Evolutionary conservation across 2,113 vertebrate genomes (phyloP).

Genomic region (Saccopteryx bilineata): DNA sequence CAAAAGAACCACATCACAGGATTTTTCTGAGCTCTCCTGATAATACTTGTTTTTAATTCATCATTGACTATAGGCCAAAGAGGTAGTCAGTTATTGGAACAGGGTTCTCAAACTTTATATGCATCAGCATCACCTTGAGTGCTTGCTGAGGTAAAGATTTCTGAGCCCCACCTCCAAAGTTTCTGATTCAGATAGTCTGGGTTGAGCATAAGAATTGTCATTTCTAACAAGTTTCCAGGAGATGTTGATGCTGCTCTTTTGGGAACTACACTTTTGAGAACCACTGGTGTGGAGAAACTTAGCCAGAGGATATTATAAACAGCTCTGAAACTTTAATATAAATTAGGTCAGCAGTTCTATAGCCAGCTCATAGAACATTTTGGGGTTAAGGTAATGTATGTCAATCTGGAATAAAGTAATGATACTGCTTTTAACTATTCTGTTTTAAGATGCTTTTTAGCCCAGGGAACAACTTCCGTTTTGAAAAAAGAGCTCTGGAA

Average conservation of each 20-base stretch:
- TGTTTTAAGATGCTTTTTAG: slow-evolving; percentile 46
- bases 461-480: not conserved
- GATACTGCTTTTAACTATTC: not conserved
- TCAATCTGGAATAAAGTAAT: slow-evolving; percentile 43
- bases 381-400: not conserved
- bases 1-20: not conserved
- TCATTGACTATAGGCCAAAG: not conserved
- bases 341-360: not conserved
- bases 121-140: not conserved
- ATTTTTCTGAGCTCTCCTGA: not conserved
- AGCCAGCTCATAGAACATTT: slow-evolving; percentile 13
- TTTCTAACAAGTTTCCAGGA: not conserved
- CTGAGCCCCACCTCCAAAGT: not conserved
- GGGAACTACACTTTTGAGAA: not conserved
- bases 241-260: not conserved
- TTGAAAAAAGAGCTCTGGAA: not conserved
- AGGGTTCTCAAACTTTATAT: not conserved
- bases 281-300: not conserved
- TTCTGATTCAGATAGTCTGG: not conserved
- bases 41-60: not conserved
- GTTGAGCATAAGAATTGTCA: not conserved
- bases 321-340: slow-evolving; percentile 15
- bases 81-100: not conserved
- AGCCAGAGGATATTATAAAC: not conserved
- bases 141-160: not conserved